phyloP scores from a whole-genome alignment of 2,888 invertebrate genomes.

The Lycia hirtaria region DNA sequence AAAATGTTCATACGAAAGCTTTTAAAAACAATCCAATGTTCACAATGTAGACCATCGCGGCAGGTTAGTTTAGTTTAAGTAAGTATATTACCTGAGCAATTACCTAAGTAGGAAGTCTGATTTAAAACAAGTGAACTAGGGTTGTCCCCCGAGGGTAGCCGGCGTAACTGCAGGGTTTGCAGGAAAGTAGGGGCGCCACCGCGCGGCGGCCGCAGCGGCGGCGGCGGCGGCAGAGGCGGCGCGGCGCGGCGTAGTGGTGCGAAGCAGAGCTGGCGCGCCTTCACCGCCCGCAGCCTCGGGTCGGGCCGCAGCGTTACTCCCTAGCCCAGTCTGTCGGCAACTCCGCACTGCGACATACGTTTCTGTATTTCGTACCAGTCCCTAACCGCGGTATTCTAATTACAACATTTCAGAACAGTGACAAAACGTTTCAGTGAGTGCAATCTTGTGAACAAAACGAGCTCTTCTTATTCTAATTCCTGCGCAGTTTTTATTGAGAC shows the following conservation, averaged over 20 bases:
- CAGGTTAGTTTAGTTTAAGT: too few species aligned
- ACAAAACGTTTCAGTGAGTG: slow-evolving; percentile 45
- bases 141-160: slow-evolving; percentile 22
- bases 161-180: slow-evolving; percentile 14
- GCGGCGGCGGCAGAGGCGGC: too few species aligned
- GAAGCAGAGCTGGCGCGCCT: slow-evolving; percentile 31
- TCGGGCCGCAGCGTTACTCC: slow-evolving; percentile 46
- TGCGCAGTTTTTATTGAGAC: slow-evolving; percentile 61
- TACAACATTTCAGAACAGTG: slow-evolving; percentile 29
- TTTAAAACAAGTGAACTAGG: slow-evolving; percentile 17
- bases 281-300: slow-evolving; percentile 1
- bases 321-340: slow-evolving; percentile 66
- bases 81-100: slow-evolving; percentile 15
- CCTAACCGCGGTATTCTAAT: slow-evolving; percentile 31
- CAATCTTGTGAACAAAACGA: slow-evolving; percentile 59
- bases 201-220: not conserved
- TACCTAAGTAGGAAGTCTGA: slow-evolving; percentile 23
- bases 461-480: slow-evolving; percentile 55
- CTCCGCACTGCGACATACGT: slow-evolving; percentile 76
- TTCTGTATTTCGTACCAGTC: slow-evolving; percentile 38
- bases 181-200: slow-evolving; percentile 27
- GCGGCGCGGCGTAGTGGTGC: slow-evolving; percentile 40
- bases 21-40: too few species aligned
- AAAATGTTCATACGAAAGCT: too few species aligned
- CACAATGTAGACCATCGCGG: too few species aligned